Conservation (phyloP, 2,797 vertebrate species). For the Cynopterus sphinx region DNA sequence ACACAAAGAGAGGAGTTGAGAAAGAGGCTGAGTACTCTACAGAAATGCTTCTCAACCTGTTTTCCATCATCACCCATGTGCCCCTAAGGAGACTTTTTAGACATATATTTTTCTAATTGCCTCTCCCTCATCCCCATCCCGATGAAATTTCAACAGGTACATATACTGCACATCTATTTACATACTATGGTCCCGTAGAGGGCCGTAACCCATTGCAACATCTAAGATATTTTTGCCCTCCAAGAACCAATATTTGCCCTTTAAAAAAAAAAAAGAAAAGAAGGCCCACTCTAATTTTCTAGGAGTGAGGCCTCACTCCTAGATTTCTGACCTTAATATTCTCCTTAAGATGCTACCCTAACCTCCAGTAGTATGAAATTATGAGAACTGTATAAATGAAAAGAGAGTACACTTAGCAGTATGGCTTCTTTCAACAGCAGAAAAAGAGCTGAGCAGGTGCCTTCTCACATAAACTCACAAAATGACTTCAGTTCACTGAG, state of each 20-base stretch:
- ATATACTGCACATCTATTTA: background rate
- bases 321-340: background rate
- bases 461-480: background rate
- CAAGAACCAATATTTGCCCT: background rate
- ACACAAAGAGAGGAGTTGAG: background rate
- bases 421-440: background rate
- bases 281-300: background rate
- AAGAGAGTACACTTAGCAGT: accelerated
- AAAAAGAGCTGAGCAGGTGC: background rate
- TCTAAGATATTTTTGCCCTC: background rate
- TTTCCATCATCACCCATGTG: background rate
- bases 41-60: background rate
- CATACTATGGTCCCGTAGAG: background rate
- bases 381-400: background rate
- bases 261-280: too few relatives aligned
- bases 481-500: background rate
- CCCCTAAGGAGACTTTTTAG: background rate
- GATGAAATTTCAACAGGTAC: background rate
- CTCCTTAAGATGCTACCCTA: background rate
- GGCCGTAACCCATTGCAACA: background rate
- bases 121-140: background rate
- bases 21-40: background rate
- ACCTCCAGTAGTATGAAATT: background rate
- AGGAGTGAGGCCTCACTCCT: background rate
- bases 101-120: background rate